A percentile compares a stretch with the other conserved stretches of the same genome.
phyloP scores from a whole-genome alignment of 2,113 vertebrate genomes.

The Phasianus colchicus region DNA sequence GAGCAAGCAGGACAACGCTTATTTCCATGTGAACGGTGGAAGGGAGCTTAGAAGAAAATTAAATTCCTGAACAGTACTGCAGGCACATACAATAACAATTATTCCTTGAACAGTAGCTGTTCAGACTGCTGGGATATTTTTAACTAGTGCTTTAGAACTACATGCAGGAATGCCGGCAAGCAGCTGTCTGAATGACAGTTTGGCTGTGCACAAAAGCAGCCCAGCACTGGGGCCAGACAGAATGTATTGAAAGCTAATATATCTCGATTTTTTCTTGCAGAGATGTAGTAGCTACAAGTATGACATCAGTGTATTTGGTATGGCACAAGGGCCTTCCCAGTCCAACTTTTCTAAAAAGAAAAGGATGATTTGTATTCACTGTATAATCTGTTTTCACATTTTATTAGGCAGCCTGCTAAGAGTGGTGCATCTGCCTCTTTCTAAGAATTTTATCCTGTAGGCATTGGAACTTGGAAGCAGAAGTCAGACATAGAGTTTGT shows the following conservation, averaged over 20 bases:
- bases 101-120: not conserved
- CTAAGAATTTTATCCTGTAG: not conserved
- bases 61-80: not conserved
- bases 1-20: not conserved
- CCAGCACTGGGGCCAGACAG: not conserved
- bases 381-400: not conserved
- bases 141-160: not conserved
- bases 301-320: no score
- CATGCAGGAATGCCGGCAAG: not conserved
- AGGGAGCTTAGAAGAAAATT: not conserved
- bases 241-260: not conserved
- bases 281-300: not conserved
- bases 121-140: not conserved
- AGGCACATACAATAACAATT: not conserved
- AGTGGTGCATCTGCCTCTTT: not conserved
- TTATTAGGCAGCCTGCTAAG: not conserved
- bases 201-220: not conserved
- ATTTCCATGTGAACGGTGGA: not conserved
- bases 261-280: not conserved
- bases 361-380: not conserved
- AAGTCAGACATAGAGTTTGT: not conserved
- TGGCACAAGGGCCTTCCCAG: not conserved
- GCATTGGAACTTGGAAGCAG: not conserved
- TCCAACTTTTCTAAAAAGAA: not conserved
- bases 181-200: not conserved